Evolutionary conservation across 2,888 invertebrate species (phyloP).

Genomic region (Eilema griseolum): DNA sequence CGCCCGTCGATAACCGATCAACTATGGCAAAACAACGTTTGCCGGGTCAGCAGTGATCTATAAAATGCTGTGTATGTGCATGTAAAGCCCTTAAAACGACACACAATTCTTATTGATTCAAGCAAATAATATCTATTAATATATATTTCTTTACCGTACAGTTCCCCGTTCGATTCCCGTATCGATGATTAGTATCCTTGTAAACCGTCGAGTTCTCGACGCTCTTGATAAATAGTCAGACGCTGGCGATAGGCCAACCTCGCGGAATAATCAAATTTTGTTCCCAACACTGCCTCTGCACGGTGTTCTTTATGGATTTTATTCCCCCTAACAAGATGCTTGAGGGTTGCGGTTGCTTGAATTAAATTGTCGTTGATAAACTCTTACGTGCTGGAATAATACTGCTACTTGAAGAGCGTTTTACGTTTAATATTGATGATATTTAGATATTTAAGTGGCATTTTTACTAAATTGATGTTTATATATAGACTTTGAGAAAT

Average conservation of each 20-base stretch:
- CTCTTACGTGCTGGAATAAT: conserved; percentile 64
- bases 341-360: conserved; percentile 78
- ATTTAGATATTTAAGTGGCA: too few relatives aligned
- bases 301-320: conserved; percentile 85
- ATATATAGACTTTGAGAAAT: too few relatives aligned
- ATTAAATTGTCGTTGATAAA: conserved; percentile 85
- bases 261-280: conserved; percentile 86
- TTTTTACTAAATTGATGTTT: too few relatives aligned
- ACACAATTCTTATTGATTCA: not conserved
- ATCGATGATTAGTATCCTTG: conserved; percentile 84
- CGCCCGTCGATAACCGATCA: too few relatives aligned
- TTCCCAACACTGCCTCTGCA: conserved; percentile 75
- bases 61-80: too few relatives aligned
- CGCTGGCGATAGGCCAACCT: conserved; percentile 86
- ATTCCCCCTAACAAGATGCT: conserved; percentile 84
- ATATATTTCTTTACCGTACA: conserved; percentile 14
- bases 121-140: not conserved
- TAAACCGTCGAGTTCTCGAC: conserved; percentile 79
- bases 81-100: not conserved
- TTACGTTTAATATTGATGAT: not conserved
- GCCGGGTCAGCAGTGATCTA: too few relatives aligned
- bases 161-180: conserved; percentile 59
- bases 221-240: conserved; percentile 84
- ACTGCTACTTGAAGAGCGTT: conserved; percentile 18
- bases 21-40: too few relatives aligned